Evolutionary conservation across 1,140 invertebrate species (phyloP), one percentile per base, ranked within the genome.

Genomic region (Lanistes nyassanus): DNA sequence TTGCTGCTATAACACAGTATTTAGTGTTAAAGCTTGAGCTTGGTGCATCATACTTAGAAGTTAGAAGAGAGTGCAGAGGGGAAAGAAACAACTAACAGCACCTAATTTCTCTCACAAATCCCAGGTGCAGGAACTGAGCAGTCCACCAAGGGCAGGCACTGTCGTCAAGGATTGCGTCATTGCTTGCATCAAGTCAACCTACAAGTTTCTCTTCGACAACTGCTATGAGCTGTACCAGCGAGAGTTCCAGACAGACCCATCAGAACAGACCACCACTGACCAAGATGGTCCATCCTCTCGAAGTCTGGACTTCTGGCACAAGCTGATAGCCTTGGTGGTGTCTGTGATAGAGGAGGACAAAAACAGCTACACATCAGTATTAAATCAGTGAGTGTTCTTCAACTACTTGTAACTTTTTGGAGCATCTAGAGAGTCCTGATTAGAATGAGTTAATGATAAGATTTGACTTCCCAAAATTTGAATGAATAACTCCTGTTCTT

Each of bases 121-220:
- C 21, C 84, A 96, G 94, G 98, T 99, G 2, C 97, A 99, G 93
- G 98, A 99, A 87, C 89, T 99, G 78, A 95, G 97, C 21, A 97
- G 96, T 91, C 98, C 98, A 64, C 98, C 98, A 0, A 90, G 98
- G 81, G 98, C 98, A 31, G 97, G 96, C 88, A 97, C 95, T 34
- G 98, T 99, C 7, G 98, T 99, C 0, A 99, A 98, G 90, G 98
- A 99, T 89, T 99, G 98, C 91, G 98, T 98, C 0, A 99, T 97
- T 87, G 97, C 97, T 34, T 99, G 98, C 89, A 93, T 99, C 76
- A 91, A 97, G 85, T 98, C 97, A 42, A 99, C 97, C 26, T 99
- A 99, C 91, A 96, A 98, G 91, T 99, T 98, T 89, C 92, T 99
- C 26, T 99, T 98, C 90, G 97, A 98, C 89, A 98, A 99, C 90